Evolutionary conservation across 2,888 invertebrate species (phyloP), one percentile per base, ranked within the genome.

Genomic region (Cosmia trapezina): DNA sequence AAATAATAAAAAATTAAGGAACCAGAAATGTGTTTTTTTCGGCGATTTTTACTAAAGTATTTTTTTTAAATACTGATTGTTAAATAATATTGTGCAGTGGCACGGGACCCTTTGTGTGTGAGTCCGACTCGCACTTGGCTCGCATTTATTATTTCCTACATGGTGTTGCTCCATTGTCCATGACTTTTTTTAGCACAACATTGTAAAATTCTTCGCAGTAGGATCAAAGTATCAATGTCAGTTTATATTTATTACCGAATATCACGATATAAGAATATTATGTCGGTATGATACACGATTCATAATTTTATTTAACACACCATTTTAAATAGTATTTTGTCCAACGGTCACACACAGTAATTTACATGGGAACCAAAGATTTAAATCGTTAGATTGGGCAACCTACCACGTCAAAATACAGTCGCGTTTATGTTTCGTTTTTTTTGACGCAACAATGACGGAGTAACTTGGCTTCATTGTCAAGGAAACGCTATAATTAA

Each of bases 171-270:
- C 9, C 11, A 7, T 43, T 17, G 28, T 47, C 28, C 6, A 8
- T 33, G 6, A 33, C 22, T 43, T 64, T 45, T 57, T 41, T 7
- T 37, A 4, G n/a, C n/a, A 41, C 2, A 4, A 19, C 3, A 41
- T 73, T 73, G 37, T 12, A 56, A 37, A 12, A 57, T 51, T 37
- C 11, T 45, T 63, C 8, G 14, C 57, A n/a, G 51, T 14, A 12
- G 12, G 49, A 59, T 60, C 53, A 33, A 53, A 47, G 14, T 53
- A 45, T 43, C 60, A 76, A 76, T 78, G 54, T 61, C 72, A 47
- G 19, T 53, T 57, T 4, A 19, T 28, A 62, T 51, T 43, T 53
- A 72, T 47, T 33, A 41, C 12, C 28, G 9, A 53, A 47, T 71
- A 62, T 28, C 73, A 78, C 41, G 47, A 11, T 11, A 60, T 7